Evolutionary conservation across 2,888 invertebrate species (phyloP), one percentile per base, ranked within the genome.

Genomic region (Darwinula stevensoni): DNA sequence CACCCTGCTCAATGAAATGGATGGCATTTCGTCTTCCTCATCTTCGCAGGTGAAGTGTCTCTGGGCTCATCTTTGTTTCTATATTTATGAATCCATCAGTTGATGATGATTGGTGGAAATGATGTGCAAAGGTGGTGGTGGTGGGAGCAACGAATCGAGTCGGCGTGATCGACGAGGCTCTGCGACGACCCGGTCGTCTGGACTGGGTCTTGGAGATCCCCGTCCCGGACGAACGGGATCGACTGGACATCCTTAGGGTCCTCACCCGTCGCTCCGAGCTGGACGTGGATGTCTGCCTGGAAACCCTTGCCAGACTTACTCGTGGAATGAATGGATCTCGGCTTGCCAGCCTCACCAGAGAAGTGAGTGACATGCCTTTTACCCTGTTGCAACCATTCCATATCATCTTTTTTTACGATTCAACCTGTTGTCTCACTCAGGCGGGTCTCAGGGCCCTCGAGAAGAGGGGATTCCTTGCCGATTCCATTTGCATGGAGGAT

Each of bases 1-100:
- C 3, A 43, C 48, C 2, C 42, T 52, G 16, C 42, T 52, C 4
- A 51, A 49, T 41, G 48, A 51, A 37, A 48, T 52, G 50, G 52
- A 51, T 42, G 52, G 52, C 4, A 42, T 51, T 17, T 22, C 9
- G n/a, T n/a, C n/a, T n/a, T n/a, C n/a, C n/a, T n/a, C 22, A 22
- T 9, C n/a, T 22, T 22, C 22, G n/a, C n/a, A n/a, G n/a, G n/a
- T n/a, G n/a, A n/a, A n/a, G n/a, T n/a, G n/a, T n/a, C n/a, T n/a
- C n/a, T n/a, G n/a, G n/a, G n/a, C n/a, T 22, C n/a, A 22, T 22
- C n/a, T 22, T n/a, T 9, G n/a, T 22, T 22, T 22, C n/a, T 22
- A 22, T n/a, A 22, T 22, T 22, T 22, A 22, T 22, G 22, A 22
- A 22, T 22, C 22, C 22, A 9, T 22, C 6, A 22, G 9, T 9